These are phyloP conservation scores for Stictocephala bisonia DNA, from an alignment of 2,888 invertebrate species.

Conservation along the genomic window DNA sequence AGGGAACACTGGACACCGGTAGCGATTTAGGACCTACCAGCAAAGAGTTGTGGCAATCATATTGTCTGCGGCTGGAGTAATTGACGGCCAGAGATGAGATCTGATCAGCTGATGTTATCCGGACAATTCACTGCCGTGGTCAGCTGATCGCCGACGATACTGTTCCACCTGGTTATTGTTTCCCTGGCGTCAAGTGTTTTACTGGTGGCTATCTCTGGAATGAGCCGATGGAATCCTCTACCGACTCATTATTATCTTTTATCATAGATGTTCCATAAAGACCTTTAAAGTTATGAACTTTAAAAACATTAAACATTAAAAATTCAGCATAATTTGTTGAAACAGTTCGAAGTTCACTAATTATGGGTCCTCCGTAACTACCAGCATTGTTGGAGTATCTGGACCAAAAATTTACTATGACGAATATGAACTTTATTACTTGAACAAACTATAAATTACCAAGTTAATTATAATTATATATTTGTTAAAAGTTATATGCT, in stretches of 20 bases:
- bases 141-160: slow-evolving; percentile 33
- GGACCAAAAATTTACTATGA: too few relatives aligned
- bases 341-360: too few relatives aligned
- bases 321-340: too few relatives aligned
- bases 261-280: too few relatives aligned
- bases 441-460: too few relatives aligned
- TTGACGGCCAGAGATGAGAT: slow-evolving; percentile 28
- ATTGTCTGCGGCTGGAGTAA: slow-evolving; percentile 23
- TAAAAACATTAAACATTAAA: too few relatives aligned
- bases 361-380: too few relatives aligned
- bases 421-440: too few relatives aligned
- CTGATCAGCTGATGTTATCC: slow-evolving; percentile 38
- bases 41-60: slow-evolving; percentile 40
- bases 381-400: too few relatives aligned
- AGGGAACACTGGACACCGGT: not conserved
- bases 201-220: slow-evolving; percentile 5
- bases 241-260: not conserved
- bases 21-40: not conserved
- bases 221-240: slow-evolving; percentile 15
- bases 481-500: too few relatives aligned
- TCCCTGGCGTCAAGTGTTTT: not conserved
- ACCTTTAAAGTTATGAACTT: too few relatives aligned
- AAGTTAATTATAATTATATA: too few relatives aligned
- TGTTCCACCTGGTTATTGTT: slow-evolving; percentile 28
- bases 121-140: slow-evolving; percentile 30